Evolutionary conservation across 2,113 vertebrate genomes (phyloP).

Genomic region (Erinaceus europaeus): DNA sequence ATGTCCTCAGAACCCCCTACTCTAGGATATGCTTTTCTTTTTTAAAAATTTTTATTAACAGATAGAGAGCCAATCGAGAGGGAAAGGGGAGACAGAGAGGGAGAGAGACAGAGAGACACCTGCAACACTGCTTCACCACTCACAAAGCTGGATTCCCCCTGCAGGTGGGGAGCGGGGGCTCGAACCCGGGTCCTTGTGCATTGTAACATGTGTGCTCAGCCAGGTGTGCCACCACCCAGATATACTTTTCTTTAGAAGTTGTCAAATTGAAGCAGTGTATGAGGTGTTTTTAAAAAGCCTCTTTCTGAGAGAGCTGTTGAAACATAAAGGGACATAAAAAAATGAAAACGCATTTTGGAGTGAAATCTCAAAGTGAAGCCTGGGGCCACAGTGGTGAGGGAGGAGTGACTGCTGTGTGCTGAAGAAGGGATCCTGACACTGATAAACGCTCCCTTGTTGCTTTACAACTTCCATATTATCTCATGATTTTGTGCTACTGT

Average conservation of each 20-base stretch:
- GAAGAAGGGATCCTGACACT: not conserved
- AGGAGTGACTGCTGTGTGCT: not conserved
- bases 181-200: too few relatives aligned
- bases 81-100: too few relatives aligned
- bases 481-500: conserved; percentile 30
- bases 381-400: not conserved
- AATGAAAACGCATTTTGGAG: not conserved
- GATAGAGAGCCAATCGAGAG: too few relatives aligned
- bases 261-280: not conserved
- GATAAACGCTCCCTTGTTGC: not conserved
- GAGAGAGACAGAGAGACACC: too few relatives aligned
- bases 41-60: too few relatives aligned
- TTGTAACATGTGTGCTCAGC: too few relatives aligned
- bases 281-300: not conserved
- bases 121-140: too few relatives aligned
- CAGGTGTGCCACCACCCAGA: too few relatives aligned
- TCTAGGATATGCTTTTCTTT: not conserved
- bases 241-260: conserved; percentile 48
- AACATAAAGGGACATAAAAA: conserved; percentile 21
- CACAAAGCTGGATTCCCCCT: too few relatives aligned
- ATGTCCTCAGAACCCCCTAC: not conserved
- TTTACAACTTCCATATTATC: conserved; percentile 55
- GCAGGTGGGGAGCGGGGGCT: too few relatives aligned
- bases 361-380: not conserved
- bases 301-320: conserved; percentile 28